These are phyloP conservation scores for Elgonia sp. DNA, from an alignment of 2,888 invertebrate genomes.

Conservation along the genomic window DNA sequence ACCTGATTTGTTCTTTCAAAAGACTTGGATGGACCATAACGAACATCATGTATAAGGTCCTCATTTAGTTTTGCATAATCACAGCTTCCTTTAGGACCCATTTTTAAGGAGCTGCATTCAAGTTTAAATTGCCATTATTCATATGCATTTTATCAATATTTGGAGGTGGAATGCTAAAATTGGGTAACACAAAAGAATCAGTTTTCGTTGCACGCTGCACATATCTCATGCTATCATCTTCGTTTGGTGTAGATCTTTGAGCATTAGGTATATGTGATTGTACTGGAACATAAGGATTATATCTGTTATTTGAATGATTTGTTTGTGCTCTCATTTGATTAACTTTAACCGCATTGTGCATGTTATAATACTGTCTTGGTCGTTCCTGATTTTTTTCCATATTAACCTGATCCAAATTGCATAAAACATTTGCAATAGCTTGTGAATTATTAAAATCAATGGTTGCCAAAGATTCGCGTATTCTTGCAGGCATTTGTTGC, in stretches of 20 bases:
- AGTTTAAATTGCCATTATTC: conserved; percentile 20
- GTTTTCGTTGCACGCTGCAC: neutral
- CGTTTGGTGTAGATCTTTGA: neutral
- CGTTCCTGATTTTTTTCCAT: conserved; percentile 7
- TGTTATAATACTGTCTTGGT: conserved; percentile 20
- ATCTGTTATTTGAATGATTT: neutral
- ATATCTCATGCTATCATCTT: neutral
- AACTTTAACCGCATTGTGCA: neutral
- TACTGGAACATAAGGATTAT: neutral
- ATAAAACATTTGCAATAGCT: neutral
- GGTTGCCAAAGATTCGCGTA: conserved; percentile 35
- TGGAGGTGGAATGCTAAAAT: conserved; percentile 24
- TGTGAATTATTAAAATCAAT: conserved; percentile 21
- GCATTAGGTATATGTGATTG: neutral
- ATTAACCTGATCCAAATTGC: conserved; percentile 27
- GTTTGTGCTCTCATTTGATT: neutral
- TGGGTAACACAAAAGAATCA: neutral
- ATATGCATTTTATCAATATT: neutral
- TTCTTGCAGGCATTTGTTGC: conserved; percentile 22
- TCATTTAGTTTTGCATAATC: neutral
- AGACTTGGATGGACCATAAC: neutral
- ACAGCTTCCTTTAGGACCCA: conserved; percentile 6
- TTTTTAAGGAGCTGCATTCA: conserved; percentile 23
- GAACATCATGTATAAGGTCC: conserved; percentile 20
- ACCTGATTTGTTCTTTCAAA: neutral